phyloP scores from a whole-genome alignment of 2,888 invertebrate species.

The Oeneis ivallda region DNA sequence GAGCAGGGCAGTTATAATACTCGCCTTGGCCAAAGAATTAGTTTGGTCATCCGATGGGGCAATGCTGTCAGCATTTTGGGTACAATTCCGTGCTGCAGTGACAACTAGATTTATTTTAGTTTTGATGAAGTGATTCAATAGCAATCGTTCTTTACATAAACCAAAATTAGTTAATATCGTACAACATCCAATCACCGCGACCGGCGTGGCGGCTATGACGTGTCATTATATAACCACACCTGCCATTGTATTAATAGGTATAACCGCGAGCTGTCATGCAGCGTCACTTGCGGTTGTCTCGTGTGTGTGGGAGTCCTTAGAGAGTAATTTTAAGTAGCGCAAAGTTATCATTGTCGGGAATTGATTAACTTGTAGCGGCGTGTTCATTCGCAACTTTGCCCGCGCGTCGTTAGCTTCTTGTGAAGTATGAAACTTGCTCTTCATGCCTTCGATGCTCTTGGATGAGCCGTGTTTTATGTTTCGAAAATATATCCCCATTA shows the following conservation, averaged over 20 bases:
- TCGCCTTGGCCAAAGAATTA: too few species aligned
- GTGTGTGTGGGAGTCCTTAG: not conserved
- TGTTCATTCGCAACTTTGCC: slow-evolving; percentile 10
- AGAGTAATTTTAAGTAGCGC: slow-evolving; percentile 11
- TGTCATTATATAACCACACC: not conserved
- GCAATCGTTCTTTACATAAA: too few species aligned
- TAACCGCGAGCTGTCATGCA: not conserved
- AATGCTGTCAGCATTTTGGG: too few species aligned
- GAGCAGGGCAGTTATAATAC: too few species aligned
- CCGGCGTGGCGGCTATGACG: not conserved
- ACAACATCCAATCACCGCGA: not conserved
- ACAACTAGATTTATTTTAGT: too few species aligned
- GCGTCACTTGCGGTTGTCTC: not conserved
- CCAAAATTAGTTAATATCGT: not conserved
- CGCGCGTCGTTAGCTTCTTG: slow-evolving; percentile 15
- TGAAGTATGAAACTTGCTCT: slow-evolving; percentile 3
- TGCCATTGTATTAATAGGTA: not conserved
- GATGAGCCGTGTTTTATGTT: not conserved
- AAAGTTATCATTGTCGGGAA: slow-evolving; percentile 16
- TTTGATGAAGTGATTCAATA: too few species aligned
- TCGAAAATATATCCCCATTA: too few species aligned
- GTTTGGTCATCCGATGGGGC: too few species aligned
- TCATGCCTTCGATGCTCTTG: not conserved
- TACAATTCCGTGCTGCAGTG: too few species aligned
- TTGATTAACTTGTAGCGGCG: slow-evolving; percentile 15